Evolutionary conservation across 2,113 vertebrate genomes (phyloP).

Genomic region (Microcebus murinus): DNA sequence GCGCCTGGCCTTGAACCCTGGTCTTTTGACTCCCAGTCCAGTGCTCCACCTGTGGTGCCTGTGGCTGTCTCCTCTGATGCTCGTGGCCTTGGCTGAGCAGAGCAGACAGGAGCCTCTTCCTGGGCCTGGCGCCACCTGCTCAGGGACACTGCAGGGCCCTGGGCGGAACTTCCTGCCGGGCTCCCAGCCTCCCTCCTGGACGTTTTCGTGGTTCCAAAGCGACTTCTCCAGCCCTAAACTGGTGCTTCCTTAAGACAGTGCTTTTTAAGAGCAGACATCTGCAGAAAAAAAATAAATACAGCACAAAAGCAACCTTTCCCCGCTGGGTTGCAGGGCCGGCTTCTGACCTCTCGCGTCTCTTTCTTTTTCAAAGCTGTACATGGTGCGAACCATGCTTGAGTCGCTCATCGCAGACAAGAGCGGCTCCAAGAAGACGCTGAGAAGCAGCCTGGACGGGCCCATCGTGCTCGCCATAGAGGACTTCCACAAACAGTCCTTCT

Average conservation of each 20-base stretch:
- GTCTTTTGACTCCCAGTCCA: constrained; percentile 42
- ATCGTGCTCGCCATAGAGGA: constrained; percentile 98
- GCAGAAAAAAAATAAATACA: neutral
- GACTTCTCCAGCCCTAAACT: constrained; percentile 32
- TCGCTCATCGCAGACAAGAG: constrained; percentile 99
- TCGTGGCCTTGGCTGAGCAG: neutral
- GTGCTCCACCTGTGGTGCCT: neutral
- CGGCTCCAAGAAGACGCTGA: constrained; percentile 97
- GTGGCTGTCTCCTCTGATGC: neutral
- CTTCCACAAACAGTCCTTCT: constrained; percentile 99
- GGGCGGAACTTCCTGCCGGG: neutral
- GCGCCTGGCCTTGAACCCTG: constrained; percentile 38
- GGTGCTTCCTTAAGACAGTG: constrained; percentile 48
- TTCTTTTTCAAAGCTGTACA: constrained; percentile 92
- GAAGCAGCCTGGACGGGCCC: constrained; percentile 97
- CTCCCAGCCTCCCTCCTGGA: neutral
- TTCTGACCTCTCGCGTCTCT: neutral
- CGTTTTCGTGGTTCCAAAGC: neutral
- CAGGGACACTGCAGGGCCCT: neutral
- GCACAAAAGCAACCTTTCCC: neutral
- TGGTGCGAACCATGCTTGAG: constrained; percentile 99
- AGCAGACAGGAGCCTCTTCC: neutral
- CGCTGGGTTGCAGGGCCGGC: neutral
- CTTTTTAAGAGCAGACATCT: neutral
- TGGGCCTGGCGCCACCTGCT: neutral